Conservation (phyloP, 1,140 invertebrate genomes). For the Drosophila gunungcola region DNA sequence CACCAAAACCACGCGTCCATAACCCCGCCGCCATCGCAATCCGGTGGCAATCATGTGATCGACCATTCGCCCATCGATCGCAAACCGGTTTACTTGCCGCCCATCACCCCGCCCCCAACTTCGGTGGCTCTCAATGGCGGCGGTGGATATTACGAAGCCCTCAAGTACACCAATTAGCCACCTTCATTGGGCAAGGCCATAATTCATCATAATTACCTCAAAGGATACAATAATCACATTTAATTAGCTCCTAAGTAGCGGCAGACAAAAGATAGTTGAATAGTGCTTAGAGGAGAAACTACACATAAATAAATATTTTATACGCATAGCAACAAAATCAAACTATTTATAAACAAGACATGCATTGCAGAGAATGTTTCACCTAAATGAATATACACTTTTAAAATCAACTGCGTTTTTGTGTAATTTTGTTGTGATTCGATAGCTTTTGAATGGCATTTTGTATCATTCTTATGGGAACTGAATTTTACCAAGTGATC, state of each 20-base stretch:
- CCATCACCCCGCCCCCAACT: constrained; percentile 72
- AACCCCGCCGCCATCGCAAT: constrained; percentile 72
- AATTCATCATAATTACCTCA: constrained; percentile 72
- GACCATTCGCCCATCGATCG: constrained; percentile 72
- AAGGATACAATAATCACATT: constrained; percentile 63
- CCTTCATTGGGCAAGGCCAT: too few relatives aligned
- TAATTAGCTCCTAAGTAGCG: constrained; percentile 59
- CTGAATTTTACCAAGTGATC: too few relatives aligned
- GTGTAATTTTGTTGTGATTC: not conserved
- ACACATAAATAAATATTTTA: constrained; percentile 37
- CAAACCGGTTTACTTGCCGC: constrained; percentile 76
- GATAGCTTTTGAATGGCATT: too few relatives aligned
- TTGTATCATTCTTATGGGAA: too few relatives aligned
- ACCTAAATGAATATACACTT: constrained; percentile 8
- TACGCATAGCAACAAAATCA: constrained; percentile 29
- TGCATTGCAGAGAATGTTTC: constrained; percentile 12
- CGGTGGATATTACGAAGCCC: constrained; percentile 69
- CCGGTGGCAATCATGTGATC: constrained; percentile 67
- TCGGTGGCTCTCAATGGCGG: constrained; percentile 50
- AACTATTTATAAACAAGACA: constrained; percentile 50
- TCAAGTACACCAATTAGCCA: constrained; percentile 77
- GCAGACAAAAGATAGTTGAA: constrained; percentile 47
- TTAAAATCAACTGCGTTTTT: not conserved
- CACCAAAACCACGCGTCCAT: constrained; percentile 63
- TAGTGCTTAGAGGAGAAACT: constrained; percentile 41